Base-by-base conservation (phyloP, 2,888 invertebrate species). In the Agonopterix arenella region DNA sequence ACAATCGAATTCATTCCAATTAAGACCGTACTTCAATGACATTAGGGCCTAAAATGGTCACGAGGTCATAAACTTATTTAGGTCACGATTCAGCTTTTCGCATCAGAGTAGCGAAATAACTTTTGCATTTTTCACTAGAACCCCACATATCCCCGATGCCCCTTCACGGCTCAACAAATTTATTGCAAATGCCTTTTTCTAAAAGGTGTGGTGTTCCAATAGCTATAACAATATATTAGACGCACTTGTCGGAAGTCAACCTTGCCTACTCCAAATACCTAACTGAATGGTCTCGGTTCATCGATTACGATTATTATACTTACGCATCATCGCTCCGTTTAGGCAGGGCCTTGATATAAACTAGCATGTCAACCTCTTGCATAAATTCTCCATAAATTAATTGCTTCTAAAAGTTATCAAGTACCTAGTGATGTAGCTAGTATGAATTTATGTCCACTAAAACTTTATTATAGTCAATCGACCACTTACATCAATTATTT, bases 371-470 rank as follows among this genome's bases (percentile, higher is more conserved):
- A 28, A 28, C 56, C 63, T 66, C 60, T 64, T 73, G 71, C 72
- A 76, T 76, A 75, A 64, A 80, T 80, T 75, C 77, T 58, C 58
- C 74, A 73, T 80, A 80, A 79, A 80, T 81, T 78, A 76, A 80
- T 81, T 75, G 70, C 60, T 60, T 56, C 51, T 56, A 63, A 58
- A 56, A 44, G 28, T 28, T 28, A 28, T 28, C 8, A 16, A 38
- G 37, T n/a, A 44, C 11, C 37, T 11, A 45, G 60, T 53, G 49
- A 60, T 54, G 54, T 53, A 62, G 64, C 64, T 54, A 70, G 71
- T 78, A 79, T 78, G 64, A 79, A 82, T 84, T 83, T 82, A 82
- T 72, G 76, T 52, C 53, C 66, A 63, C 68, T 73, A 66, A 75
- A 73, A 75, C 5, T 28, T 28, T 28, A 28, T 71, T 63, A 68